A percentile compares a stretch with the other conserved stretches of the same genome.
phyloP scores from a whole-genome alignment of 2,113 vertebrate genomes.

The Bufo bufo region DNA sequence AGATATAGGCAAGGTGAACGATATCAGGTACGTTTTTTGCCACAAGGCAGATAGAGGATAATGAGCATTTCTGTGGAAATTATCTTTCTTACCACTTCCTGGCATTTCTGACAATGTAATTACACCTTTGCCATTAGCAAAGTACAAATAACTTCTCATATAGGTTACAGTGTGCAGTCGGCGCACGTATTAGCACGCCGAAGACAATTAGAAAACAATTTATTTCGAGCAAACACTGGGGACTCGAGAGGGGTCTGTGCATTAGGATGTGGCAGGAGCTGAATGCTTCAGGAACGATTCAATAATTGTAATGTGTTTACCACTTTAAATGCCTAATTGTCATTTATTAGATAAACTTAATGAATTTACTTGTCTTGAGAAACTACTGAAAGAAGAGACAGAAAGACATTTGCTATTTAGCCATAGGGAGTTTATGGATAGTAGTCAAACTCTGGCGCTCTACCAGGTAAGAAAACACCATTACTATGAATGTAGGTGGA shows the following conservation, averaged over 20 bases:
- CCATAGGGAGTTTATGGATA: neutral
- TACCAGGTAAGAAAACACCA: neutral
- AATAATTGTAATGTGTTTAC: neutral
- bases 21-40: conserved; percentile 15
- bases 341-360: neutral
- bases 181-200: conserved; percentile 9
- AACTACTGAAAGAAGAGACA: neutral
- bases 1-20: neutral
- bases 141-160: neutral
- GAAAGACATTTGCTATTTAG: neutral
- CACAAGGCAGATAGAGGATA: conserved; percentile 11
- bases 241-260: neutral
- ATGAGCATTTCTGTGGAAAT: conserved; percentile 8
- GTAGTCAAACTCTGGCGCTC: neutral
- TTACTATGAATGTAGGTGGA: neutral
- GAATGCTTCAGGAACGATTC: neutral
- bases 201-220: conserved; percentile 27
- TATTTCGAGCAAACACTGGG: neutral
- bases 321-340: neutral
- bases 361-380: neutral
- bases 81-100: conserved; percentile 16
- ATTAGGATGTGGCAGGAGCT: neutral
- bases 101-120: conserved; percentile 12
- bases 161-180: conserved; percentile 5
- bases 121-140: conserved; percentile 28